Evolutionary conservation across 2,113 vertebrate species (phyloP).

Genomic region (Peromyscus maniculatus): DNA sequence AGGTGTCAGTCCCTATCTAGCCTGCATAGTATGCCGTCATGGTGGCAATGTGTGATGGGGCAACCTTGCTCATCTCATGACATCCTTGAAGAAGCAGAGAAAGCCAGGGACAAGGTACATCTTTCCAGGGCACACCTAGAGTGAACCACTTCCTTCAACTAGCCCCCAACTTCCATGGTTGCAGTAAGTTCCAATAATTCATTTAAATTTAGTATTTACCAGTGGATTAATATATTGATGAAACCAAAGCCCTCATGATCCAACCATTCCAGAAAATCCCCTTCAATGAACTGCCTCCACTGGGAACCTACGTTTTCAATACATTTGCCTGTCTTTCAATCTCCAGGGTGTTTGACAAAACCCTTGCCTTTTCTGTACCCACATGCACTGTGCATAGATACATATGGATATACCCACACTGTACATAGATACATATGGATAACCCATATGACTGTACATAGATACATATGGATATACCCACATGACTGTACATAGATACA

Average conservation of each 20-base stretch:
- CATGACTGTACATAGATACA: background rate
- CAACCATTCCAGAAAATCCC: background rate
- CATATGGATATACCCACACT: background rate
- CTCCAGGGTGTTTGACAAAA: background rate
- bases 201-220: background rate
- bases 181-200: background rate
- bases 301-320: background rate
- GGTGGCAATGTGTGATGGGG: too few species aligned
- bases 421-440: background rate
- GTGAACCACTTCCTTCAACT: background rate
- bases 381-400: background rate
- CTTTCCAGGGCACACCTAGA: background rate
- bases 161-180: background rate
- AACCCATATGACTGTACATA: background rate
- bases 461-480: too few species aligned
- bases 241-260: background rate
- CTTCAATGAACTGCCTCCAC: background rate
- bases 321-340: background rate
- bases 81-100: background rate
- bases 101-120: background rate
- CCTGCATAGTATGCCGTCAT: background rate
- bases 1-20: background rate
- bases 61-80: background rate
- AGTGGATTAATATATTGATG: background rate
- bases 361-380: background rate